Base-by-base conservation (phyloP, 2,888 invertebrate genomes). In the Dendrolimus pini region DNA sequence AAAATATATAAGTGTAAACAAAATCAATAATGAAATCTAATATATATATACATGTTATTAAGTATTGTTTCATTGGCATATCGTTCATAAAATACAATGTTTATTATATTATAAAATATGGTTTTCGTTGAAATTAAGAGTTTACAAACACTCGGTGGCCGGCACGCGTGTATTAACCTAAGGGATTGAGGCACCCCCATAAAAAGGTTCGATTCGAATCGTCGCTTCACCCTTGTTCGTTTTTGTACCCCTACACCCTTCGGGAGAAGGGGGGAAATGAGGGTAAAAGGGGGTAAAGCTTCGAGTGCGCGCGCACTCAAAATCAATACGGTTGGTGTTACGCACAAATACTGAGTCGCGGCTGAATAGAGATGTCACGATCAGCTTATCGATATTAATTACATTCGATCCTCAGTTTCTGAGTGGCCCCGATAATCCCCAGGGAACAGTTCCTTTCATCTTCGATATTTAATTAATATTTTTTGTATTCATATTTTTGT, bases 141-240 rank as follows among this genome's bases (percentile, higher is more conserved):
- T 67, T 67, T 59, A 65, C 72, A 66, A 74, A 71, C 72, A 72
- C 70, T 74, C 73, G 71, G 74, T 70, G 62, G 72, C 72, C 75
- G 78, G 77, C 78, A 75, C 80, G 70, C 77, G 74, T 74, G 79
- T 77, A 81, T 83, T 83, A 86, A 86, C 85, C 83, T 87, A 77
- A 83, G 78, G 81, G 83, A 84, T 85, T 82, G 78, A 74, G 77
- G 77, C 77, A 72, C 81, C 78, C 82, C 83, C 80, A 81, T 84
- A 85, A 87, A 86, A 87, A 85, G 85, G 83, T 86, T 88, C 85
- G 82, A 86, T 87, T 85, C 81, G 80, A 84, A 83, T 83, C 81
- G 83, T 75, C 79, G 80, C 75, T 77, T 79, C 82, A 78, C 86
- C 83, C 85, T 78, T 83, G 80, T 81, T 78, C 82, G 76, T 82